Conservation (phyloP, 1,140 invertebrate species). For the Oncopeltus fasciatus region DNA sequence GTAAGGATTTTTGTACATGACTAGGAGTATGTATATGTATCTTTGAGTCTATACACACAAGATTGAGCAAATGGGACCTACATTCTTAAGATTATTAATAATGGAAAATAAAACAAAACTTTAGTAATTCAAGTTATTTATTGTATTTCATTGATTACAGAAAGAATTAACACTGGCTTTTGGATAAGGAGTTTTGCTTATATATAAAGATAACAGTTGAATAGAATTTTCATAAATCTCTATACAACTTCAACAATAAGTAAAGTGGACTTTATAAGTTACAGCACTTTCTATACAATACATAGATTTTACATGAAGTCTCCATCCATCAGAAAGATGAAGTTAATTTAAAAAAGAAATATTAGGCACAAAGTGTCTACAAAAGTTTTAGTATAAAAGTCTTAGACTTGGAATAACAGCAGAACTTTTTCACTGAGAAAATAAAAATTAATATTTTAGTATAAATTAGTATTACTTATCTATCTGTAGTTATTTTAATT, state of each 20-base stretch:
- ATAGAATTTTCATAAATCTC: constrained; percentile 11
- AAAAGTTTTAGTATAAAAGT: constrained; percentile 1
- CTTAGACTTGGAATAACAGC: neutral
- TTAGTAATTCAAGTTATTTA: neutral
- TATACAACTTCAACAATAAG: constrained; percentile 15
- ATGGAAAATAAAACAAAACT: too few species aligned
- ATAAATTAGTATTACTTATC: too few species aligned
- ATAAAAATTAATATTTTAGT: too few species aligned
- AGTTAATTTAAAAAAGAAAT: constrained; percentile 1
- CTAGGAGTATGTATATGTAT: too few species aligned
- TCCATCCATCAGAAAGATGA: neutral
- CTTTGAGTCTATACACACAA: too few species aligned
- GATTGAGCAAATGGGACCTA: too few species aligned
- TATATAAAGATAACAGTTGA: constrained; percentile 12
- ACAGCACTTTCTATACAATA: neutral
- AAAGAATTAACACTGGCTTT: neutral
- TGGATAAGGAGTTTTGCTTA: neutral
- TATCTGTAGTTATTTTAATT: too few species aligned
- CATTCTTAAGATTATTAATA: too few species aligned
- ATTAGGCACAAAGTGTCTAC: constrained; percentile 1
- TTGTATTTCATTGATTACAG: constrained; percentile 12
- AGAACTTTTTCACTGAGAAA: neutral
- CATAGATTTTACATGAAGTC: neutral
- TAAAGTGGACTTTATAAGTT: constrained; percentile 7
- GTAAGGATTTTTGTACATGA: too few species aligned